Evolutionary conservation across 2,888 invertebrate species (phyloP), one percentile per base, ranked within the genome.

Genomic region (Eristalis pertinax): DNA sequence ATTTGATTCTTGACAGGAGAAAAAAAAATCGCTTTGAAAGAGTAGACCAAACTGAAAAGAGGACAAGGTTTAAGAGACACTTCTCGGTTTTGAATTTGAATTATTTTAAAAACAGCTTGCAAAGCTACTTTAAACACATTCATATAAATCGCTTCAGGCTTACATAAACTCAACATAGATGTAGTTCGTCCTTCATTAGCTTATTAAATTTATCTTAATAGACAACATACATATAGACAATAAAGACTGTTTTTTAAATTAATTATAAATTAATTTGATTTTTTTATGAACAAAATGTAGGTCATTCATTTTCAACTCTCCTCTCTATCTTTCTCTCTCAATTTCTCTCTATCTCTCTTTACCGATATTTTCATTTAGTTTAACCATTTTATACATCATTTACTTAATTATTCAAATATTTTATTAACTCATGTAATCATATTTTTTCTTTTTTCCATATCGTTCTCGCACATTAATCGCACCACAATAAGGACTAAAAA

Each of bases 401-500:
- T 78, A 81, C 77, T 77, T 85, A 69, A 68, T 74, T 86, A 62
- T 70, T 62, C 74, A 75, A 82, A 82, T 78, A 81, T 78, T 82
- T 78, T 78, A 82, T 74, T 78, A 78, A 84, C 73, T 86, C 86
- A 87, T 83, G 75, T 84, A 84, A 72, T 84, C 80, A 79, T 83
- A 72, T 81, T 77, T 79, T 87, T 87, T 83, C 75, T 56, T 81
- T 84, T 87, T 90, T 88, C 89, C 90, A 89, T 89, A 86, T 88
- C 89, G 89, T 89, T 90, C 90, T 88, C 89, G 83, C 86, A 83
- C 83, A 85, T 88, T 82, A 88, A 89, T 81, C 79, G 87, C 82
- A 82, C 88, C 86, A 89, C 89, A 84, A 88, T 60, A 90, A 90
- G 90, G 89, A 90, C 88, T 87, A 89, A 89, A 76, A 82, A 24